These are phyloP conservation scores for Fringilla coelebs DNA, from an alignment of 2,797 vertebrate genomes.

Conservation along the genomic window DNA sequence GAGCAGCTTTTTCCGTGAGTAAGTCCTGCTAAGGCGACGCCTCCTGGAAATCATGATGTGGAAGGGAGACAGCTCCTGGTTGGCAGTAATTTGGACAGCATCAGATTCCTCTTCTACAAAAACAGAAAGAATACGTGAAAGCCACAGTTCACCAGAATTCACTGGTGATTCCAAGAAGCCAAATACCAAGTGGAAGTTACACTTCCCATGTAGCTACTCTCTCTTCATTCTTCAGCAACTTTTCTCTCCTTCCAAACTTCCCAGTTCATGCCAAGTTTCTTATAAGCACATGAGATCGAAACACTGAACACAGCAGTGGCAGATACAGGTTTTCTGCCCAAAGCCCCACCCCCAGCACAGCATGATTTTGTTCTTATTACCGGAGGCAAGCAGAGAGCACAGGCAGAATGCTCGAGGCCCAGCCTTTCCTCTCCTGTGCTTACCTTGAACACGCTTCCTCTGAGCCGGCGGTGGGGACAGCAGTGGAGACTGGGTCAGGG, in stretches of 20 bases:
- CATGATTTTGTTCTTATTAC: background rate
- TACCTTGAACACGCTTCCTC: conserved; percentile 66
- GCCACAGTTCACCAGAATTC: background rate
- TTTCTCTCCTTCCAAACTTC: background rate
- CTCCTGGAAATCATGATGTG: conserved; percentile 43
- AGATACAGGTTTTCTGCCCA: background rate
- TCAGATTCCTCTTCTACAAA: conserved; percentile 51
- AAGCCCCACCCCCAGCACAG: background rate
- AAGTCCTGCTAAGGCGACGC: conserved; percentile 70
- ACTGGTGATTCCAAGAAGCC: background rate
- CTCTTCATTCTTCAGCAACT: background rate
- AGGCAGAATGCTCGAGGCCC: fast-evolving
- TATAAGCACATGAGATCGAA: fast-evolving
- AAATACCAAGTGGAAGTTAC: background rate
- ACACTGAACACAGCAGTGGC: background rate
- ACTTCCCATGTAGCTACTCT: background rate
- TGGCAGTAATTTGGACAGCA: background rate
- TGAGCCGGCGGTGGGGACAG: conserved; percentile 75
- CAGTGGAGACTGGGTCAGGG: conserved; percentile 90
- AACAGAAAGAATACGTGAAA: background rate
- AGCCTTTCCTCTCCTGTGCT: background rate
- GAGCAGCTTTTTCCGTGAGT: conserved; percentile 87
- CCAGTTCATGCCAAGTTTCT: background rate
- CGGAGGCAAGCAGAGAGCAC: background rate
- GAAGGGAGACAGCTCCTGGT: conserved; percentile 78